phyloP scores from a whole-genome alignment of 1,140 invertebrate species.

The Drosophila chauvacae region DNA sequence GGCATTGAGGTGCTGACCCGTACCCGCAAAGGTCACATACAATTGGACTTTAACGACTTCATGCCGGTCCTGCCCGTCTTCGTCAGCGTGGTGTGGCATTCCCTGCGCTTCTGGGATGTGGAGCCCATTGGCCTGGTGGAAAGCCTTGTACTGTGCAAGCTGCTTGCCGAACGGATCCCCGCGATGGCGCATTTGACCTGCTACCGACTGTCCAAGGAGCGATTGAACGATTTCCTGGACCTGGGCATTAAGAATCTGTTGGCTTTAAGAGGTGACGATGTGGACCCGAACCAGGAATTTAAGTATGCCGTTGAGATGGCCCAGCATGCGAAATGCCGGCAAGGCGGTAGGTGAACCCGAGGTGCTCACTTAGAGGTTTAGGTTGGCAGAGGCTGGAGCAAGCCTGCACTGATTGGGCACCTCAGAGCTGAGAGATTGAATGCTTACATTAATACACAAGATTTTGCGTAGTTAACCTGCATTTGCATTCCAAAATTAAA shows the following conservation, averaged over 20 bases:
- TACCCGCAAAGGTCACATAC: not conserved
- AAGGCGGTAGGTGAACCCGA: constrained; percentile 23
- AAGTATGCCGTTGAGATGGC: constrained; percentile 4
- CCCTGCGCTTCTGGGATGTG: constrained; percentile 25
- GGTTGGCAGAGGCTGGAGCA: too few relatives aligned
- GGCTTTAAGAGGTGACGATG: constrained; percentile 40
- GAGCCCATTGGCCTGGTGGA: constrained; percentile 17
- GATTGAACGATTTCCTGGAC: constrained; percentile 41
- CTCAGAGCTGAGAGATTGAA: too few relatives aligned
- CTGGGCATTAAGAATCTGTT: constrained; percentile 41
- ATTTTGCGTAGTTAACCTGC: too few relatives aligned
- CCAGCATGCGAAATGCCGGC: not conserved
- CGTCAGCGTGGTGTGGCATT: constrained; percentile 59
- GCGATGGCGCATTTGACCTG: constrained; percentile 45
- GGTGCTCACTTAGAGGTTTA: too few relatives aligned
- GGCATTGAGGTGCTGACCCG: constrained; percentile 52
- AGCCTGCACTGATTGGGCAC: too few relatives aligned
- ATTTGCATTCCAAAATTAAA: too few relatives aligned
- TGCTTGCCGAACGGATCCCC: constrained; percentile 21
- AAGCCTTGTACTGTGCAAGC: constrained; percentile 19
- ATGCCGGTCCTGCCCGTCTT: constrained; percentile 54
- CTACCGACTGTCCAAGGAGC: constrained; percentile 15
- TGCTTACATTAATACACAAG: not conserved
- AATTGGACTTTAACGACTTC: constrained; percentile 55
- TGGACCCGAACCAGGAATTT: constrained; percentile 28